Percentiles rank a stretch among this genome's conserved stretches.
Conservation (phyloP, 2,888 invertebrate genomes). For the Unio delphinus region DNA sequence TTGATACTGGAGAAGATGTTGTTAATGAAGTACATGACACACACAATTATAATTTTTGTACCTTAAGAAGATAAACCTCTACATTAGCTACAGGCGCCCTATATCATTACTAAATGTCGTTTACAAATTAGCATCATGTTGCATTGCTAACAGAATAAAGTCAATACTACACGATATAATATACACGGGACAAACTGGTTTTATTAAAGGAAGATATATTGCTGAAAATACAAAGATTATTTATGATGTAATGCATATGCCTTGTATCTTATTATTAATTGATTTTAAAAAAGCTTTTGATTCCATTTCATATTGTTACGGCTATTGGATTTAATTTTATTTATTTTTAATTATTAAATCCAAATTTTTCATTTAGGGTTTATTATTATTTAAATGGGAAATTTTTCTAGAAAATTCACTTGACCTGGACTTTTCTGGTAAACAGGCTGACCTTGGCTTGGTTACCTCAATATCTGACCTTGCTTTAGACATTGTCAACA, state of each 20-base stretch:
- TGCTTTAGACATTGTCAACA: too few species aligned
- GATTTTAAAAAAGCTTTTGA: conserved; percentile 32
- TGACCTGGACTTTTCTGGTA: too few species aligned
- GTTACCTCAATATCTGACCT: too few species aligned
- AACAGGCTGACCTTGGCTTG: too few species aligned
- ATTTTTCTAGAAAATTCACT: too few species aligned
- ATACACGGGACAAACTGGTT: conserved; percentile 24
- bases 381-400: too few species aligned
- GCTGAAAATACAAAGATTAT: conserved; percentile 29
- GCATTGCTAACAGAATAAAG: conserved; percentile 24
- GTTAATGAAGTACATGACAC: conserved; percentile 15
- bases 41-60: conserved; percentile 19
- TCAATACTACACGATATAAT: conserved; percentile 16
- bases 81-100: conserved; percentile 21
- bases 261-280: conserved; percentile 18
- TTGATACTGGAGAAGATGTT: conserved; percentile 4
- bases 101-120: conserved; percentile 21
- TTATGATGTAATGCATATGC: conserved; percentile 29
- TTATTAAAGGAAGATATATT: conserved; percentile 23
- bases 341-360: too few species aligned
- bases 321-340: too few species aligned
- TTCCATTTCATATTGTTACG: conserved; percentile 8
- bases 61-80: conserved; percentile 21
- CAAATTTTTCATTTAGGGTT: too few species aligned
- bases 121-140: conserved; percentile 26